Conservation (phyloP, 2,888 invertebrate species). For the Cabera pusaria region DNA sequence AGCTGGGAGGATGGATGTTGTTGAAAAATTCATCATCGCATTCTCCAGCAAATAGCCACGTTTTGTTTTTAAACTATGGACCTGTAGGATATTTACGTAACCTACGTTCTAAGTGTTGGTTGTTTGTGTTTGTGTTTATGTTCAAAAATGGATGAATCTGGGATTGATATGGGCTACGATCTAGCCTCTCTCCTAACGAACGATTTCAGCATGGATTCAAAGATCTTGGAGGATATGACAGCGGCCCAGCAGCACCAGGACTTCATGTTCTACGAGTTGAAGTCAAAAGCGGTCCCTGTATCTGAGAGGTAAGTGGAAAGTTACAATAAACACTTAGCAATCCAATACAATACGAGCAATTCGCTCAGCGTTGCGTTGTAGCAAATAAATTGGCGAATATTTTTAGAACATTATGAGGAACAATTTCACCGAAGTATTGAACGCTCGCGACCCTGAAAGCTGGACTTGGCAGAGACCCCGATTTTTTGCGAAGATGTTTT, state of each 20-base stretch:
- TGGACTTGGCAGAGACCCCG: constrained; percentile 77
- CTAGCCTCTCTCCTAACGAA: constrained; percentile 82
- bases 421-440: constrained; percentile 69
- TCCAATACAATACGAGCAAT: constrained; percentile 5
- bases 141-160: constrained; percentile 85
- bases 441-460: constrained; percentile 71
- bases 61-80: constrained; percentile 51
- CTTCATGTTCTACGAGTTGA: constrained; percentile 85
- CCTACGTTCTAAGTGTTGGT: constrained; percentile 53
- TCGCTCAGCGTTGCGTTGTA: constrained; percentile 36
- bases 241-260: constrained; percentile 81
- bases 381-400: constrained; percentile 60
- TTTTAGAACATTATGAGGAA: constrained; percentile 76
- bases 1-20: constrained; percentile 78
- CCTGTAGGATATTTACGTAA: constrained; percentile 44
- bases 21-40: constrained; percentile 54
- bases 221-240: constrained; percentile 81
- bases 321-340: constrained; percentile 35
- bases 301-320: constrained; percentile 80
- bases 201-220: constrained; percentile 78
- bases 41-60: constrained; percentile 54
- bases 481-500: constrained; percentile 63
- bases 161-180: constrained; percentile 86
- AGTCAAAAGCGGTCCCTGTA: constrained; percentile 83
- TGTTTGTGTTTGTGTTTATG: constrained; percentile 59